Base-by-base conservation (phyloP, 1,140 invertebrate species). In the Hylyphantes graminicola region DNA sequence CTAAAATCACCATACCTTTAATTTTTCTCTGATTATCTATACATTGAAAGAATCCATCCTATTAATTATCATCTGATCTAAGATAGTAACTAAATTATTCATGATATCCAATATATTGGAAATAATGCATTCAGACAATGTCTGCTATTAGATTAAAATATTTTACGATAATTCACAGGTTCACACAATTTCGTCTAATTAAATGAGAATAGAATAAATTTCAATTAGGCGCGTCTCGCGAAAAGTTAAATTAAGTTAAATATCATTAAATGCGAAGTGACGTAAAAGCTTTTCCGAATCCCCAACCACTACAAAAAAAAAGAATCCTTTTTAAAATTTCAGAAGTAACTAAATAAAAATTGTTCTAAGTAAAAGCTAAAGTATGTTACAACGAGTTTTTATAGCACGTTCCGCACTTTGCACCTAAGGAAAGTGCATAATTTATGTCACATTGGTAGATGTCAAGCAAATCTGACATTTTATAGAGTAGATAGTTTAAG, bases 401-500 rank as follows among this genome's bases (percentile, higher is more conserved):
- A 51, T 55, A 50, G 12, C 17, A 72, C 61, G 64, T 51, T 17
- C 50, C 74, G 51, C 48, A 35, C 17, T 63, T 35, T 51, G 63
- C 50, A 78, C 63, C 51, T 67, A 78, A 74, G 19, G 55, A 35
- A 13, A 50, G 67, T 75, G 57, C 57, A 83, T 73, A 83, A 83
- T 83, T 83, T 83, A 75, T 75, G 51, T 35, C 50, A 74, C 72
- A 65, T 67, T 35, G 72, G 19, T 74, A 61, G 61, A 67, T 75
- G 80, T 65, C 80, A 75, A 75, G 70, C 48, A 82, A 82, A 82
- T 82, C 73, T 65, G 80, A 74, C 80, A 75, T 83, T 65, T 83
- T 83, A 83, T 83, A 75, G 70, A 72, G 63, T 19, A 55, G 55
- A 55, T 19, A 59, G 53, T 81, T 81, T 74, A 67, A 57, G 61